Base-by-base conservation (phyloP, 2,888 invertebrate genomes). In the Phaedon cochleariae region DNA sequence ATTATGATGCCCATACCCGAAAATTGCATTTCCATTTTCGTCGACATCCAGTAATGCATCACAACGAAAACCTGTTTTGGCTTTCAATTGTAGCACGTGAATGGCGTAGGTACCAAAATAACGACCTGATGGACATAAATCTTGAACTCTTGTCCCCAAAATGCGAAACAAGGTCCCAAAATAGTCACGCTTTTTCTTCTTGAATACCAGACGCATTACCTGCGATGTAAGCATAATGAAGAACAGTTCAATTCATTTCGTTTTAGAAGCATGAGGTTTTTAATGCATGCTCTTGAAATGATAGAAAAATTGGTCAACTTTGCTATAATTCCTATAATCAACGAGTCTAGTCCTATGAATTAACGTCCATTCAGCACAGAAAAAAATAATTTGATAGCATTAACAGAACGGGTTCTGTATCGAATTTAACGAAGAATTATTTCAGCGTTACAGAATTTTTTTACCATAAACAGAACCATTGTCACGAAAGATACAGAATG, bases 211-310 rank as follows among this genome's bases (percentile, higher is more conserved):
- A 57, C 12, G 18, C 21, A 31, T 41, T 20, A 54, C 12, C 29
- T 26, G 26, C 18, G 7, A 46, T 17, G 49, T 59, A 49, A 59
- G 41, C 51, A 61, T 52, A 61, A 57, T 26, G 52, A 48, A 62
- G 62, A 57, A 34, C 62, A 62, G 48, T 46, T 49, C 62, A 20
- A 62, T 62, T 55, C 48, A 62, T 62, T 15, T 55, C 29, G 26
- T 51, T 34, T 10, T 6, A 15, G 2, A n/a, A 41, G 1, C 12
- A 15, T 41, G 26, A 15, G 41, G 34, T 10, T 41, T 15, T 12
- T 1, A 15, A 41, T 15, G 15, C 15, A 41, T n/a, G 4, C 41
- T 41, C n/a, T 2, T 41, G 41, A 41, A 4, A 41, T 41, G 34
- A 34, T 7, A 34, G 2, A 4, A 10, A 4, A 2, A 9, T 41